Evolutionary conservation across 2,888 invertebrate species (phyloP).

Genomic region (Busseola fusca): DNA sequence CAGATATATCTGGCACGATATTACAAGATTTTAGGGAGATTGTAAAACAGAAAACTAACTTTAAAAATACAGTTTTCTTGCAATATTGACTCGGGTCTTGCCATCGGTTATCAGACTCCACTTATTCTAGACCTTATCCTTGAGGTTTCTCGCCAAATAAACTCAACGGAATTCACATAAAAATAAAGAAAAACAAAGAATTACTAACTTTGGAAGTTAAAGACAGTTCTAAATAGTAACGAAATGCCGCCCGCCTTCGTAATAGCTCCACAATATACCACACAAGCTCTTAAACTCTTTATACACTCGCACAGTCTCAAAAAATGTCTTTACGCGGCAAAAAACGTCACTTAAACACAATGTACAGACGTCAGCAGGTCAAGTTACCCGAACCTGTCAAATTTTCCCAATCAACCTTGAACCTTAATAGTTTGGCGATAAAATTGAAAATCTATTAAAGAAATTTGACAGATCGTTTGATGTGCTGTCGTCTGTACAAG

Average conservation of each 20-base stretch:
- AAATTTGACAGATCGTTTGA: no score
- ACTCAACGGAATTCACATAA: slow-evolving; percentile 8
- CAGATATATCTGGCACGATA: not conserved
- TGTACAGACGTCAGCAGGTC: no score
- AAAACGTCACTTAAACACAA: slow-evolving; percentile 9
- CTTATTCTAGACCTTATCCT: not conserved
- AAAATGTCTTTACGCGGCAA: slow-evolving; percentile 47
- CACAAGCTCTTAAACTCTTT: slow-evolving; percentile 32
- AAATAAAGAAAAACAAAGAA: slow-evolving; percentile 26
- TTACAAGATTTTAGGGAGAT: not conserved
- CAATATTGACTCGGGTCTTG: not conserved
- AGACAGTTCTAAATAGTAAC: slow-evolving; percentile 37
- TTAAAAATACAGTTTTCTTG: not conserved
- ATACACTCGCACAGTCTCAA: slow-evolving; percentile 49
- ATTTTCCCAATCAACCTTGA: no score
- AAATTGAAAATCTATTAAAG: no score
- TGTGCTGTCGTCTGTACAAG: not conserved
- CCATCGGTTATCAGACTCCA: not conserved
- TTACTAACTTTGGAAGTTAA: slow-evolving; percentile 58
- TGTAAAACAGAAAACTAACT: not conserved
- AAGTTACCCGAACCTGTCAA: no score
- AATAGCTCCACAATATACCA: slow-evolving; percentile 33
- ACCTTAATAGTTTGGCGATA: no score
- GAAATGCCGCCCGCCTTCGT: not conserved
- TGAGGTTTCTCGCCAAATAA: slow-evolving; percentile 3